These are phyloP conservation scores for Vimba vimba DNA, from an alignment of 2,113 vertebrate genomes.

Conservation along the genomic window DNA sequence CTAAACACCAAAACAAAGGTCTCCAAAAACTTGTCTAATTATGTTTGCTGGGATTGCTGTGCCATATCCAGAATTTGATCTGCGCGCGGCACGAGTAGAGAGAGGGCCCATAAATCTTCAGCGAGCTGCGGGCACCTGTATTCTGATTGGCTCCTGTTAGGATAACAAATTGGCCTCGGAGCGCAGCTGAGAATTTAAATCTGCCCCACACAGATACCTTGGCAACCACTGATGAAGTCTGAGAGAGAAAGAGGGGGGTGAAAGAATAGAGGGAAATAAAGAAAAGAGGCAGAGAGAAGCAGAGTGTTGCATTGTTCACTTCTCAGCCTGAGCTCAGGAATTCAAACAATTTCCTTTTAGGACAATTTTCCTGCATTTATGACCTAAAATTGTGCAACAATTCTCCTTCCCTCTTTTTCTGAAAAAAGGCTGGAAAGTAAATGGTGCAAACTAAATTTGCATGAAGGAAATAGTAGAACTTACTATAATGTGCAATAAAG, in stretches of 20 bases:
- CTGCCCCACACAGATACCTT: conserved; percentile 59
- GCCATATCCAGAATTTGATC: conserved; percentile 51
- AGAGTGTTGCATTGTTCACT: conserved; percentile 10
- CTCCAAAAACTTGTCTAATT: conserved; percentile 55
- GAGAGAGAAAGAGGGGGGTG: conserved; percentile 21
- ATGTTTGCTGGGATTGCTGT: conserved; percentile 39
- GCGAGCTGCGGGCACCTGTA: conserved; percentile 47
- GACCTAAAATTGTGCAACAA: not conserved
- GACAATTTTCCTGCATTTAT: conserved; percentile 1
- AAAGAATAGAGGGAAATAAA: conserved; percentile 28
- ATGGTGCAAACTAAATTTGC: not conserved
- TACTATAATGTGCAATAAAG: not conserved
- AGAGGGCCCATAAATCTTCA: conserved; percentile 54
- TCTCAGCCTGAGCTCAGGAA: conserved; percentile 25
- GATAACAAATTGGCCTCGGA: conserved; percentile 59
- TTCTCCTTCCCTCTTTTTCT: not conserved
- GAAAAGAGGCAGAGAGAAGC: not conserved
- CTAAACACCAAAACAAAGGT: conserved; percentile 51
- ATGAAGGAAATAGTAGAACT: not conserved
- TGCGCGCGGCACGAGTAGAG: conserved; percentile 19
- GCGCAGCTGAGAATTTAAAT: conserved; percentile 57
- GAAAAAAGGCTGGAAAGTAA: not conserved
- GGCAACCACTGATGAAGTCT: conserved; percentile 52
- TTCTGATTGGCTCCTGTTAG: conserved; percentile 58
- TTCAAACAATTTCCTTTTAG: conserved; percentile 39